Conservation (phyloP, 2,113 vertebrate genomes). For the Bubo blakistoni region DNA sequence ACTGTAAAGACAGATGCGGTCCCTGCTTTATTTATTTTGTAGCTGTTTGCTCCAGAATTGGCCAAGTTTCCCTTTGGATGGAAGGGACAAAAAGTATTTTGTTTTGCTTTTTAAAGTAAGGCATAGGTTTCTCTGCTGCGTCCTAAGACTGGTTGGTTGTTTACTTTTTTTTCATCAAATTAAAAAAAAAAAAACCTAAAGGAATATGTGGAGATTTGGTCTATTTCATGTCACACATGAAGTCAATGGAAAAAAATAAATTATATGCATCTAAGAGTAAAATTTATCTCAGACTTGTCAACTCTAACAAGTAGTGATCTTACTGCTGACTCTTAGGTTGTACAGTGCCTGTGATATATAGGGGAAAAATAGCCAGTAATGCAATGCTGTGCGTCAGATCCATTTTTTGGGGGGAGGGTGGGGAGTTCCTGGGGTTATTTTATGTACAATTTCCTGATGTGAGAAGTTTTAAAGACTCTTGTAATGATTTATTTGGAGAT, state of each 20-base stretch:
- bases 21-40: not conserved
- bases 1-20: not conserved
- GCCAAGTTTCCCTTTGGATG: not conserved
- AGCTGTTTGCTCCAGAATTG: not conserved
- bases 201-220: not conserved
- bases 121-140: not conserved
- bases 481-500: not conserved
- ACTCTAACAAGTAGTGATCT: not conserved
- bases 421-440: not conserved
- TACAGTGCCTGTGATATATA: not conserved
- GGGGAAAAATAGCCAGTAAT: not conserved
- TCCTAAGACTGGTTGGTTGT: not conserved
- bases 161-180: not conserved
- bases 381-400: not conserved
- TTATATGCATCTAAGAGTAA: not conserved
- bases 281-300: not conserved
- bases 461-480: not conserved
- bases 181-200: not conserved
- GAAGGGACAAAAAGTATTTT: not conserved
- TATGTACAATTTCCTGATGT: not conserved
- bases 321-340: not conserved
- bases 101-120: not conserved
- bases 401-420: rapidly evolving
- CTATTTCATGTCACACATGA: not conserved
- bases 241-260: not conserved